These are phyloP conservation scores for Volucella bombylans DNA, from an alignment of 2,888 invertebrate genomes.

Conservation along the genomic window DNA sequence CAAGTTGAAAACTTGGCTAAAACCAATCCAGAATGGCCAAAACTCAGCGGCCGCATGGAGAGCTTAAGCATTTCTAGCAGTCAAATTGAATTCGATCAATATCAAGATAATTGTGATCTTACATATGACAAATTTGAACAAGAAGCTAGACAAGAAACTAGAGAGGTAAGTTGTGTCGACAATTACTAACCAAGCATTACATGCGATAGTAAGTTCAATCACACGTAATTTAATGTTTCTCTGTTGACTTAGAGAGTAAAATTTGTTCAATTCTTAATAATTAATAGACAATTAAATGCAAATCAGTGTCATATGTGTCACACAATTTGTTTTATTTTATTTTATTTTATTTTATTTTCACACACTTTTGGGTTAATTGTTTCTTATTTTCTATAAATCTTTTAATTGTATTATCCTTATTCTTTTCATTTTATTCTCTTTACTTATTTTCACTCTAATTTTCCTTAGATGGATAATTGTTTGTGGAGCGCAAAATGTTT, in stretches of 20 bases:
- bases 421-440: constrained; percentile 3
- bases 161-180: constrained; percentile 85
- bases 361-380: constrained; percentile 31
- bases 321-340: constrained; percentile 16
- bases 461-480: constrained; percentile 63
- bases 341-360: constrained; percentile 14
- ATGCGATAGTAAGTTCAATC: background rate
- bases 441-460: constrained; percentile 39
- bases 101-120: constrained; percentile 86
- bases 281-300: constrained; percentile 19
- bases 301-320: constrained; percentile 39
- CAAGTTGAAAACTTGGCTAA: constrained; percentile 92
- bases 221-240: constrained; percentile 35
- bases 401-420: constrained; percentile 9
- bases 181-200: constrained; percentile 70
- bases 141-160: constrained; percentile 84
- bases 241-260: constrained; percentile 27
- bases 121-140: constrained; percentile 89
- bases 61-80: constrained; percentile 81
- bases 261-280: constrained; percentile 15
- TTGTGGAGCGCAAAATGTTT: constrained; percentile 66
- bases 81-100: constrained; percentile 81
- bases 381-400: background rate
- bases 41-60: constrained; percentile 79
- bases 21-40: constrained; percentile 85